A percentile compares a stretch with the other conserved stretches of the same genome.
These are phyloP conservation scores for Prochilodus magdalenae DNA, from an alignment of 2,113 vertebrate species.

Conservation along the genomic window DNA sequence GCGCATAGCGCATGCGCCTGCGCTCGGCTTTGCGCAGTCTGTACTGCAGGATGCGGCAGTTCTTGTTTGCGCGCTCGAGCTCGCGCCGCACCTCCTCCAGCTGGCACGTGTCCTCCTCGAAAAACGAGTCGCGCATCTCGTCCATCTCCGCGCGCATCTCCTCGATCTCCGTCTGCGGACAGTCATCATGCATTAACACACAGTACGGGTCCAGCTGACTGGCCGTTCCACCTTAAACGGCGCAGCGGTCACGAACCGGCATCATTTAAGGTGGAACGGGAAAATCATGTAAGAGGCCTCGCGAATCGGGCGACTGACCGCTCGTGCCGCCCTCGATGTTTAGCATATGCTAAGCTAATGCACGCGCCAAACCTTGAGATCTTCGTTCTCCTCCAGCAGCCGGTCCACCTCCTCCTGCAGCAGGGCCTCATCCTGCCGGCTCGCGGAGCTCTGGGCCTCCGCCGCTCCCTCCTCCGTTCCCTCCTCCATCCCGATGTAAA, in stretches of 20 bases:
- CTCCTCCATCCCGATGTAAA: neutral
- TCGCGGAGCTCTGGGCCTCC: constrained; percentile 65
- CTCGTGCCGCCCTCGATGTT: neutral
- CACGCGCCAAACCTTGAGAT: constrained; percentile 84
- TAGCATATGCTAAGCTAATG: neutral
- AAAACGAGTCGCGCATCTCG: constrained; percentile 98
- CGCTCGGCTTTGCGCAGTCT: constrained; percentile 96
- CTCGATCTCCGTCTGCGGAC: constrained; percentile 87
- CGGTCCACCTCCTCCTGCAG: constrained; percentile 88
- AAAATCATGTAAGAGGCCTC: too few species aligned
- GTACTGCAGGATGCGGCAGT: constrained; percentile 98
- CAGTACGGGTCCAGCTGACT: neutral
- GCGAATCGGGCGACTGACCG: too few species aligned
- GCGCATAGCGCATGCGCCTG: constrained; percentile 90
- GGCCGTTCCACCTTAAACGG: neutral
- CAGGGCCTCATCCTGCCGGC: constrained; percentile 82
- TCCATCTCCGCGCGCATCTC: constrained; percentile 98
- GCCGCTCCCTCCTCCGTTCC: constrained; percentile 59
- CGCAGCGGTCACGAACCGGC: neutral
- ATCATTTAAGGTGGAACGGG: neutral
- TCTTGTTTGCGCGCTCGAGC: constrained; percentile 96
- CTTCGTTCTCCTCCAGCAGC: constrained; percentile 92
- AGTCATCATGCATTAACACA: neutral
- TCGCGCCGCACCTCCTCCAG: constrained; percentile 97
- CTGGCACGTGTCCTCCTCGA: constrained; percentile 96